Evolutionary conservation across 2,113 vertebrate species (phyloP), one percentile per base, ranked within the genome.

Genomic region (Junco hyemalis): DNA sequence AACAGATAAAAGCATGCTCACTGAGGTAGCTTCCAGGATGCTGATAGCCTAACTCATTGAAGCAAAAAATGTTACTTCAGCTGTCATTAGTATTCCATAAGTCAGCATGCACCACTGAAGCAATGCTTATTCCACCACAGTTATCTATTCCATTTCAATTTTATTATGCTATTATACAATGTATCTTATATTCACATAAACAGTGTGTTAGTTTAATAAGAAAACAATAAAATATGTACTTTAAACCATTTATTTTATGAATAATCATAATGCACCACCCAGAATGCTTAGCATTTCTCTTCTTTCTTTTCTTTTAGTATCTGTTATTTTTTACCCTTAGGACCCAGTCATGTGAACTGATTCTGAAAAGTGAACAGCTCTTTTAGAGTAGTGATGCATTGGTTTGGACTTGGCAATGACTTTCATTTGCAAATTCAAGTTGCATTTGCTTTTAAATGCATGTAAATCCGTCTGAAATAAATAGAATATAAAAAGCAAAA

Each of bases 21-120:
- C 14, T 12, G 31, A 90, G 70, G 73, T 60, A 33, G 22, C 36
- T 94, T 93, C 72, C 28, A 63, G n/a, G 31, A 79, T 85, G 48
- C 5, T 79, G 50, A 91, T 89, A 76, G 18, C 29, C n/a, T 85
- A 88, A 89, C 68, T 40, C 36, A 47, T 4, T 92, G 76, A 93
- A 88, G 84, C 56, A 88, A 77, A 91, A 97, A 95, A 73, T n/a
- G 11, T 87, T 95, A 74, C 25, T 95, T 95, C 57, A 95, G 6
- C 15, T 79, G 44, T 50, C 64, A 92, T 95, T 87, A 93, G 5
- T 40, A 72, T 89, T 95, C 48, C 31, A 12, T 47, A 88, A 93
- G 45, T 19, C 69, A 83, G 73, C 47, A 91, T 40, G 50, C 44
- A 81, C 38, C 81, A 54, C 73, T 94, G 66, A 93, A 94, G 86